Evolutionary conservation across 2,888 invertebrate genomes (phyloP).

Genomic region (Himalopsyche kuldschensis): DNA sequence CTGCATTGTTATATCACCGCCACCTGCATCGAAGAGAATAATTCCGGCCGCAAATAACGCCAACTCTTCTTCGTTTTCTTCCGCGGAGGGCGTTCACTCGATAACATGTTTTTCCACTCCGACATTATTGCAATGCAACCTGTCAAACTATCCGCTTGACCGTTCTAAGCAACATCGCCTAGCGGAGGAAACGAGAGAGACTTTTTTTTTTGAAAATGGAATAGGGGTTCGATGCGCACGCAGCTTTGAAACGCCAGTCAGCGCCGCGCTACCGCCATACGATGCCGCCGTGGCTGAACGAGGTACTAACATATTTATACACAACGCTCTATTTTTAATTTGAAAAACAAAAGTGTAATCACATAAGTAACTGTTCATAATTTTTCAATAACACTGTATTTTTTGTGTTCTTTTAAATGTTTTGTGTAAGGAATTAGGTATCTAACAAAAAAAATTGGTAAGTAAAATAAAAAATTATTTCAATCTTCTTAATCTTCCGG

Average conservation of each 20-base stretch:
- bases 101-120: constrained; percentile 34
- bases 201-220: constrained; percentile 30
- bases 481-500: too few relatives aligned
- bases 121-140: constrained; percentile 15
- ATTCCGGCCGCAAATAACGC: neutral
- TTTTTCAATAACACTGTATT: neutral
- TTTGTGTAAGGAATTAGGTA: neutral
- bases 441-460: neutral
- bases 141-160: constrained; percentile 11
- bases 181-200: constrained; percentile 15
- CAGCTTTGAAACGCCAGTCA: constrained; percentile 14
- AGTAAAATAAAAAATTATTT: neutral
- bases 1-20: constrained; percentile 50
- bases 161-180: constrained; percentile 16
- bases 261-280: constrained; percentile 19
- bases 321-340: neutral
- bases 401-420: neutral
- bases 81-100: constrained; percentile 33
- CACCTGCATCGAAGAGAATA: constrained; percentile 42
- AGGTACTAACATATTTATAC: constrained; percentile 11
- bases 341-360: neutral
- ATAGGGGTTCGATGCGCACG: constrained; percentile 1
- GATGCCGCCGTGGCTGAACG: constrained; percentile 1
- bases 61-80: constrained; percentile 23
- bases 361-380: neutral